Percentiles rank a stretch among this genome's conserved stretches.
phyloP scores from a whole-genome alignment of 2,797 vertebrate genomes.

The Melanotaenia pygmaea region DNA sequence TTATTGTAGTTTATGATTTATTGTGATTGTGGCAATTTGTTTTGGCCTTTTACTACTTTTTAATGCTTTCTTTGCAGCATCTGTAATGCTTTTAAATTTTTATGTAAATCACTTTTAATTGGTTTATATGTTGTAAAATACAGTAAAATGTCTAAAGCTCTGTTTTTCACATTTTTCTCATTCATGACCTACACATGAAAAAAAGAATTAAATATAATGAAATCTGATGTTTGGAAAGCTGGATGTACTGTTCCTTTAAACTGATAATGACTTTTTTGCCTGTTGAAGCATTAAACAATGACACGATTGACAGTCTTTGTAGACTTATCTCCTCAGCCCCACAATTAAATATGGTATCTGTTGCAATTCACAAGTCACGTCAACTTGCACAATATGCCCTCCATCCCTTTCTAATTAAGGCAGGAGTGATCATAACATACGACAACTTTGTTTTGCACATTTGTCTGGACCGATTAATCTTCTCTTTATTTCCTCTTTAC shows the following conservation, averaged over 20 bases:
- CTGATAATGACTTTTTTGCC: conserved; percentile 19
- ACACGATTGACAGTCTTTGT: conserved; percentile 32
- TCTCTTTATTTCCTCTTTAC: conserved; percentile 24
- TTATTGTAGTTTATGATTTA: no score
- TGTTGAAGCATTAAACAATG: conserved; percentile 42
- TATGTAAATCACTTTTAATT: no score
- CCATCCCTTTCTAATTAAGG: conserved; percentile 10
- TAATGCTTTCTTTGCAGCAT: no score
- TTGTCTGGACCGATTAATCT: conserved; percentile 14
- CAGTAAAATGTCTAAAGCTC: background rate
- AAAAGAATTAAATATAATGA: background rate
- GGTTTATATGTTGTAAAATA: background rate
- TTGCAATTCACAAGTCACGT: conserved; percentile 42
- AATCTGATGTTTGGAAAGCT: background rate
- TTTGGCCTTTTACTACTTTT: no score
- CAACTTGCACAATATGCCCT: conserved; percentile 22
- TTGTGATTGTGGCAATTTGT: no score
- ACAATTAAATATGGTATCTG: conserved; percentile 64
- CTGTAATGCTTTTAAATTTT: no score
- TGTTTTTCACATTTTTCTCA: background rate
- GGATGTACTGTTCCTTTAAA: conserved; percentile 36
- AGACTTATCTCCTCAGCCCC: conserved; percentile 39
- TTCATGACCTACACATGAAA: background rate
- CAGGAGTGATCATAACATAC: conserved; percentile 19
- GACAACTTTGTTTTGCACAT: conserved; percentile 36